Base-by-base conservation (phyloP, 2,797 vertebrate genomes). In the Neopelma chrysocephalum region DNA sequence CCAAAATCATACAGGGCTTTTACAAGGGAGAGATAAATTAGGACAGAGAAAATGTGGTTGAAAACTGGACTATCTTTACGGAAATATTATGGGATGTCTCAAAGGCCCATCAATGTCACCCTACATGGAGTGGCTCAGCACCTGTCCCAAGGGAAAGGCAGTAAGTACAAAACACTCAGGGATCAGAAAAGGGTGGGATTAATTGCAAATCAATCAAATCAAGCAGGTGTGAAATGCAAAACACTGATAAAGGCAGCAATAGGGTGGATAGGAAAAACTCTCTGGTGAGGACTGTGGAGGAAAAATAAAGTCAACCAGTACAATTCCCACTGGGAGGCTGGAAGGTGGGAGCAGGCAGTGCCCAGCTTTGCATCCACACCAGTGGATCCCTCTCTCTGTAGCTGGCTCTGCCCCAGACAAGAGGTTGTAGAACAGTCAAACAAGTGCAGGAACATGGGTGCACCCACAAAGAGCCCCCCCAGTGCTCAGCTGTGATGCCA, bases 1-100 rank as follows among this genome's bases (percentile, higher is more conserved):
- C 91, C 91, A 81, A 85, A 95, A 76, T 51, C 82, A 72, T 12
- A 8, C 34, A 65, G 20, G 61, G 38, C 50, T 93, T 75, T 64
- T 36, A 69, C 50, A 92, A 68, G 23, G 31, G 38, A 91, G 68
- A 82, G 92, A 92, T 85, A 31, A 93, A 96, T 88, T 61, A 58
- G 90, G 47, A 66, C 23, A 91, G 53, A 89, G 61, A 58, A 89
- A 72, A 92, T 9, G 40, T 62, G 53, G 47, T 15, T 71, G 54
- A 66, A 82, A 90, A 50, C 60, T 26, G 48, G 38, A 58, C 9
- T 6, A 27, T 58, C 45, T 81, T 87, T 88, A 69, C 11, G 31
- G 36, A 9, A 81, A 69, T 69, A 91, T 83, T 88, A 92, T 2
- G 42, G 80, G 54, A 73, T 69, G 66, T 53, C 79, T 82, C 43